Conservation (phyloP, 2,113 vertebrate species). For the Albula goreensis region DNA sequence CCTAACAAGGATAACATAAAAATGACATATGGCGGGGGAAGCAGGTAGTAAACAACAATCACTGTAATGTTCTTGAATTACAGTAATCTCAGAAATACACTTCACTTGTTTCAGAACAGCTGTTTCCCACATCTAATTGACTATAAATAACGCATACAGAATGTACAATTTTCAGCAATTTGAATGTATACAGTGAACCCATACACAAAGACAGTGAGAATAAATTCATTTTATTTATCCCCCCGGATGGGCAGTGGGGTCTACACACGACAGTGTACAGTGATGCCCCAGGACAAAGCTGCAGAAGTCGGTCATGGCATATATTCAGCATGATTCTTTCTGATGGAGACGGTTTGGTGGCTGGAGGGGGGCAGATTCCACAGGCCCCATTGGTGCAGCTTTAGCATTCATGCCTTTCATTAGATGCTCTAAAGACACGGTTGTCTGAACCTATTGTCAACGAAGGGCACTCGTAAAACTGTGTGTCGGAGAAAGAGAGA, state of each 20-base stretch:
- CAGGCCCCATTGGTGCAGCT: background rate
- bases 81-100: constrained; percentile 61
- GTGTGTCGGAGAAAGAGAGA: background rate
- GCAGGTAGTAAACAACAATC: constrained; percentile 65
- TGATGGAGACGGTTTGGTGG: background rate
- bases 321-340: constrained; percentile 13
- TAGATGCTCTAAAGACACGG: constrained; percentile 8
- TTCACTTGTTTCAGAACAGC: constrained; percentile 51
- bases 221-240: background rate
- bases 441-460: constrained; percentile 21
- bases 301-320: constrained; percentile 44
- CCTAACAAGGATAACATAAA: constrained; percentile 46
- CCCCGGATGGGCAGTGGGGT: background rate
- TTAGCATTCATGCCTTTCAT: constrained; percentile 17
- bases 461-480: background rate
- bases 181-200: no score
- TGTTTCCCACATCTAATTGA: constrained; percentile 59
- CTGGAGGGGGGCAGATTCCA: constrained; percentile 26
- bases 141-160: constrained; percentile 65
- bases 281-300: constrained; percentile 23
- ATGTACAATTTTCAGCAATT: constrained; percentile 16
- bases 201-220: background rate
- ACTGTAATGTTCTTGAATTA: constrained; percentile 41
- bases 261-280: background rate
- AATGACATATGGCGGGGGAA: constrained; percentile 56